These are phyloP conservation scores for Esox lucius DNA, from an alignment of 2,797 vertebrate genomes.

Conservation along the genomic window DNA sequence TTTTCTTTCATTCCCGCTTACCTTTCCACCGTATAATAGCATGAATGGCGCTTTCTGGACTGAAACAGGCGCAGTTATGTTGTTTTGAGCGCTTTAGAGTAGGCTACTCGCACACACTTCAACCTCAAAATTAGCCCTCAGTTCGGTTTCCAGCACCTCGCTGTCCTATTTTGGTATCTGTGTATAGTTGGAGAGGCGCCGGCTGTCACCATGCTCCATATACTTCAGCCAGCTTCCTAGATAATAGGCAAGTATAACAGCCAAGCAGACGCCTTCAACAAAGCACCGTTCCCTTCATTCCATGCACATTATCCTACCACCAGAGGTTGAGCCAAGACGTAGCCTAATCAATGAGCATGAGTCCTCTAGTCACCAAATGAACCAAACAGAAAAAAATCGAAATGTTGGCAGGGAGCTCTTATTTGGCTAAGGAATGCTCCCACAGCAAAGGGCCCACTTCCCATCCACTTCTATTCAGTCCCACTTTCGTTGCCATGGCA, in stretches of 20 bases:
- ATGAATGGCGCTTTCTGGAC: conserved; percentile 26
- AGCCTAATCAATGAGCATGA: not conserved
- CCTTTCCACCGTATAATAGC: conserved; percentile 37
- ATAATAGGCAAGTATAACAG: conserved; percentile 3
- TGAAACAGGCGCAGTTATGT: not conserved
- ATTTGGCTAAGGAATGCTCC: not conserved
- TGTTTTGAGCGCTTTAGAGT: conserved; percentile 16
- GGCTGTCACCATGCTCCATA: conserved; percentile 46
- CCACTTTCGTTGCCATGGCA: conserved; percentile 66
- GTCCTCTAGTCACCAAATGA: not conserved
- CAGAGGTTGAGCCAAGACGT: not conserved
- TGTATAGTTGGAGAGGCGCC: conserved; percentile 54
- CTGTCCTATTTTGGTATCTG: conserved; percentile 82
- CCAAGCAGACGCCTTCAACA: conserved; percentile 4
- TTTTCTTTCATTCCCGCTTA: conserved; percentile 24
- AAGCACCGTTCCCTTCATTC: not conserved
- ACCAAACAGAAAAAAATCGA: not conserved
- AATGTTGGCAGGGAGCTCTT: not conserved
- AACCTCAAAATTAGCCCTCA: conserved; percentile 64
- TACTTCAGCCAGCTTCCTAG: conserved; percentile 35
- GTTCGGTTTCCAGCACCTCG: conserved; percentile 50
- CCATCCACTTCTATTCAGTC: conserved; percentile 37
- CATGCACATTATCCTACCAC: not conserved
- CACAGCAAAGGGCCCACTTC: not conserved
- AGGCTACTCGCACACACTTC: conserved; percentile 31